Base-by-base conservation (phyloP, 2,888 invertebrate species). In the Parnassius glacialis region DNA sequence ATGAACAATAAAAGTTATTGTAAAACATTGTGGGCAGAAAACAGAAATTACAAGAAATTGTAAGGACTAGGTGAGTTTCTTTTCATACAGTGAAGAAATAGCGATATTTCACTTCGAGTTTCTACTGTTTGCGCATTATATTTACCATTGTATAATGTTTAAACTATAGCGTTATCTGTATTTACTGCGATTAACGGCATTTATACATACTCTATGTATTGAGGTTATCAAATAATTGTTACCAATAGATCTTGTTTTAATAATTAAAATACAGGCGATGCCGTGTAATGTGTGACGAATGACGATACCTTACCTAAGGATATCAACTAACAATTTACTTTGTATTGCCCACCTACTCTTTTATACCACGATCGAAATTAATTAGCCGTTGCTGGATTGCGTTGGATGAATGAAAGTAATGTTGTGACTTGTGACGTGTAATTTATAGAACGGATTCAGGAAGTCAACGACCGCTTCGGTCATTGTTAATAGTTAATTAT, bases 391-490 rank as follows among this genome's bases (percentile, higher is more conserved):
- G 12, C n/a, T 45, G 12, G 45, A 45, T 34, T 10, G 45, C n/a
- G 51, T 43, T 52, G 45, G 13, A 59, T 41, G 20, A 12, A 20
- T 54, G 45, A 45, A 47, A 52, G 52, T 57, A 44, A 44, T 11
- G 54, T 16, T 51, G 44, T 62, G 51, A 62, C 42, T 12, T 51
- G 34, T 59, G 51, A 62, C 25, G 50, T 58, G 51, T 52, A 34
- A 58, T 57, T 52, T 42, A 52, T 48, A 47, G 52, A 59, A 59
- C 25, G 59, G 47, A 59, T 48, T 64, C 42, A 61, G 53, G 47
- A 63, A 61, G 65, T 61, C 61, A 68, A 60, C 13, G 64, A 68
- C 65, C 68, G 53, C 53, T 63, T 61, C 52, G 57, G 62, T 65
- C 52, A 58, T 52, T 44, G 25, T 45, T 52, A 25, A 34, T 52